Conservation (phyloP, 2,113 vertebrate genomes). For the Trematomus loennbergii region DNA sequence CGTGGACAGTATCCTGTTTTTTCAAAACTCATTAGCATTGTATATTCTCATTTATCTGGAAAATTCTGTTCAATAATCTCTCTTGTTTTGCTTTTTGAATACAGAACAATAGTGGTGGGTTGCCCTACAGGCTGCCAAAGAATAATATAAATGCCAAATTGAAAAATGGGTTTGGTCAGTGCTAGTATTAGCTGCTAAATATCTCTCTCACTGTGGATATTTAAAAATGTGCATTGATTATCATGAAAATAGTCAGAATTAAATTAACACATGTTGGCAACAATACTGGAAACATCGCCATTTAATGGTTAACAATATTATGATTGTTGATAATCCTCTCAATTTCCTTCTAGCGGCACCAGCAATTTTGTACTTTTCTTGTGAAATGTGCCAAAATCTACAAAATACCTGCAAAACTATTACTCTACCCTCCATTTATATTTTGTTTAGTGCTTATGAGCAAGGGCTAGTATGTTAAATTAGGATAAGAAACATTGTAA, state of each 20-base stretch:
- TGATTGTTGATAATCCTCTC: no score
- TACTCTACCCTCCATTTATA: neutral
- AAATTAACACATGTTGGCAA: neutral
- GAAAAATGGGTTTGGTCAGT: neutral
- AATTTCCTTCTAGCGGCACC: neutral
- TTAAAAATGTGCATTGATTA: neutral
- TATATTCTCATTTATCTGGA: conserved; percentile 39
- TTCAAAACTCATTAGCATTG: conserved; percentile 43
- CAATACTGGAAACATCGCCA: neutral
- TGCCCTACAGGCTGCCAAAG: neutral
- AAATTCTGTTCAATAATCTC: neutral
- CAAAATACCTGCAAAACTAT: neutral
- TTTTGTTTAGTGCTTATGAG: neutral
- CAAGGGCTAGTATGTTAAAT: neutral
- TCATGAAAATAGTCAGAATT: neutral
- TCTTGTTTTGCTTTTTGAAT: neutral
- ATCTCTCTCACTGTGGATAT: conserved; percentile 5
- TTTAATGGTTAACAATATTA: neutral
- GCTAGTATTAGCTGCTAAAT: neutral
- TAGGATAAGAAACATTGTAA: neutral
- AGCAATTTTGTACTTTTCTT: neutral
- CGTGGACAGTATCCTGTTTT: conserved; percentile 44
- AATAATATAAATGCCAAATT: conserved; percentile 26
- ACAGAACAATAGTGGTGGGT: neutral
- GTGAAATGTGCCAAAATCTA: neutral